Base-by-base conservation (phyloP, 2,888 invertebrate species). In the Drosophila atroscutellata region DNA sequence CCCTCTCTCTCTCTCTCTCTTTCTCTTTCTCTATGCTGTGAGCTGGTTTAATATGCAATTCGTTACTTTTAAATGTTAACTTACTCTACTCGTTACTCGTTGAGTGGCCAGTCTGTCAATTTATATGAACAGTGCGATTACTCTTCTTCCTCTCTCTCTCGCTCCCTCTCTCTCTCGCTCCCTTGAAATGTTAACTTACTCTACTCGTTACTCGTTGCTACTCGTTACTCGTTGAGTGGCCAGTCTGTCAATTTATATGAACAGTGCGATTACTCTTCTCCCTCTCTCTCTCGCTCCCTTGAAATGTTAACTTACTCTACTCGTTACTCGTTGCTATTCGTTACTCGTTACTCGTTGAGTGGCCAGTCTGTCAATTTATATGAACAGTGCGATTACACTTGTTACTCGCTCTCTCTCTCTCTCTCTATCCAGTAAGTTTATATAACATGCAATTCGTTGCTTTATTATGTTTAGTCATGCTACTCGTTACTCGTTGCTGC, bases 61-160 rank as follows among this genome's bases (percentile, higher is more conserved):
- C 18, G 18, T 28, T 18, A 49, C 11, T 49, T 49, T 28, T 1
- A 1, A 9, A 26, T 26, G 47, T 47, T 26, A 7, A 24, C 0
- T 7, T 47, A 5, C 26, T 47, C 6, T 47, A 52, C 56, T 51
- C 28, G 36, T 45, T 56, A 24, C 51, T 50, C 37, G 50, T 1
- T 26, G 2, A 45, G 8, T 28, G 42, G 20, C 3, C 26, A 26
- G 26, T 3, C 26, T 26, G 26, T 3, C 9, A 37, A 18, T 18
- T 18, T 18, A 37, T 6, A 0, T 3, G 15, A 37, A 18, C 37
- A 15, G 37, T 37, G 18, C 7, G 18, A 34, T 34, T 13, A 13
- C 11, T 34, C 34, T 13, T 5, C 6, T 36, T 1, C 1, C 32
- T 11, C 1, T 3, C 11, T 13, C 34, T 13, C 13, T 34, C 4